A percentile compares a stretch with the other conserved stretches of the same genome.
phyloP scores from a whole-genome alignment of 2,797 vertebrate species.

The Propithecus perrieri region DNA sequence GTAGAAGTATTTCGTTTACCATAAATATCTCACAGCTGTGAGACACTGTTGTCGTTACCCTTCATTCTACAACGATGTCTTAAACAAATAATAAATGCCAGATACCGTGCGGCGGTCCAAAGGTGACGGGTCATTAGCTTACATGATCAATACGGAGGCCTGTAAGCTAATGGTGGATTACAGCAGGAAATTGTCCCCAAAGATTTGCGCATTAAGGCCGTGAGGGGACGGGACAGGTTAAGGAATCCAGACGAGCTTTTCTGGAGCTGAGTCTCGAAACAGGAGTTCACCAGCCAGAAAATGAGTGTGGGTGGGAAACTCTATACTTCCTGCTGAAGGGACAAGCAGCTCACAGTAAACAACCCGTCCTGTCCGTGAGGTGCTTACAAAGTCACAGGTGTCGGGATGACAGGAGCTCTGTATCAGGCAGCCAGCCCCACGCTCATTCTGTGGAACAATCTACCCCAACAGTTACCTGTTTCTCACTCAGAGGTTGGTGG shows the following conservation, averaged over 20 bases:
- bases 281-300: not conserved
- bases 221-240: no score
- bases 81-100: fast-evolving
- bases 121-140: fast-evolving
- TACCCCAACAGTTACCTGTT: fast-evolving
- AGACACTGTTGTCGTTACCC: fast-evolving
- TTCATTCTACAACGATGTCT: fast-evolving
- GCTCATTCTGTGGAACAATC: fast-evolving
- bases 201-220: fast-evolving
- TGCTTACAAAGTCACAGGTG: no score
- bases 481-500: not conserved
- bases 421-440: no score
- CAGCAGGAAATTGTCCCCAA: not conserved
- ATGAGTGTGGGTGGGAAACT: not conserved
- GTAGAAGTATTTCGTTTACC: not conserved
- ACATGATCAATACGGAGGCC: fast-evolving
- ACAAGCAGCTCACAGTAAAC: not conserved
- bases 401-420: fast-evolving
- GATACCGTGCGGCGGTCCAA: fast-evolving
- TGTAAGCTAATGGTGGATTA: no score
- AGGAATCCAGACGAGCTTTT: not conserved
- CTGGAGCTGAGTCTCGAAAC: not conserved
- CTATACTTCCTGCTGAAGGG: not conserved
- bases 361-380: not conserved
- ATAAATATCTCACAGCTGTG: not conserved